phyloP scores from a whole-genome alignment of 2,797 vertebrate genomes.

The Lindbergichthys nudifrons region DNA sequence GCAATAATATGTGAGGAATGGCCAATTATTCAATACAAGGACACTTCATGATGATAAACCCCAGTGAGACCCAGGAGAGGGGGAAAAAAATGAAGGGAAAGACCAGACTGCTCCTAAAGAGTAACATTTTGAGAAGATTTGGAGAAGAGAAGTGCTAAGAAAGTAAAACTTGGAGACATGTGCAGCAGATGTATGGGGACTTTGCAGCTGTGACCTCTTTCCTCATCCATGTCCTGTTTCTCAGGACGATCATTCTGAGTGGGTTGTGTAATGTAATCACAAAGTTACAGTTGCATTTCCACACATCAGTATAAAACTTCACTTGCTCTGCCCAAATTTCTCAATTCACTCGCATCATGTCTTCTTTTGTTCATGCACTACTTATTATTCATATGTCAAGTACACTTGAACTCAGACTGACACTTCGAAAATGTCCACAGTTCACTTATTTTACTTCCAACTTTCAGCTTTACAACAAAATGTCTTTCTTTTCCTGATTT shows the following conservation, averaged over 20 bases:
- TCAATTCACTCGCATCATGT: constrained; percentile 12
- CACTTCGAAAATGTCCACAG: not conserved
- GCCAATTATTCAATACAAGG: not conserved
- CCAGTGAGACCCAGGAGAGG: not conserved
- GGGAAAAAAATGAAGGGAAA: not conserved
- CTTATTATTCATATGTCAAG: constrained; percentile 19
- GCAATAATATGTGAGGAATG: constrained; percentile 16
- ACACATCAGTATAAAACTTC: constrained; percentile 36
- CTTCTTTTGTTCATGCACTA: not conserved
- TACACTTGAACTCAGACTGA: not conserved
- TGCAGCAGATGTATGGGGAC: constrained; percentile 48
- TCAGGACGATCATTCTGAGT: constrained; percentile 32
- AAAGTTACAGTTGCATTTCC: constrained; percentile 46
- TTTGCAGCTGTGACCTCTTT: constrained; percentile 67
- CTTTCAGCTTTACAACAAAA: not conserved
- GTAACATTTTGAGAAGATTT: not conserved
- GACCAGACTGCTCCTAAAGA: not conserved
- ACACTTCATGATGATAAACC: not conserved
- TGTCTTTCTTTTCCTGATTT: not conserved
- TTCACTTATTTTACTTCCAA: not conserved
- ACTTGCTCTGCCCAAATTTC: constrained; percentile 42
- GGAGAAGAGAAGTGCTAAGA: not conserved
- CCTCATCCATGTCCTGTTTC: constrained; percentile 25
- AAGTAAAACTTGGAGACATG: constrained; percentile 30
- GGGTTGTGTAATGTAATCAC: constrained; percentile 57